phyloP scores from a whole-genome alignment of 1,140 invertebrate species.

The Plutomurus gul region DNA sequence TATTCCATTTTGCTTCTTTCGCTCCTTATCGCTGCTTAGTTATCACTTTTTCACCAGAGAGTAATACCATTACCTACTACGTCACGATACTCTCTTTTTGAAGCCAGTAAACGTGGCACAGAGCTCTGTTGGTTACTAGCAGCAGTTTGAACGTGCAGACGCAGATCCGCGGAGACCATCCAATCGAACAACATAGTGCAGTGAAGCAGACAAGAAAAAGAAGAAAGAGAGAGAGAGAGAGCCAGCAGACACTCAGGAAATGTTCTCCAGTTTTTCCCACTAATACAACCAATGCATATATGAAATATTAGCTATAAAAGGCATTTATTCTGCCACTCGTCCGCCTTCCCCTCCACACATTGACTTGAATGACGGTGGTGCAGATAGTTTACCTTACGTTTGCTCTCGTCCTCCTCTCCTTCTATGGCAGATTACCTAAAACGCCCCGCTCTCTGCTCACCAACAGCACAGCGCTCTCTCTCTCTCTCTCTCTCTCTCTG shows the following conservation, averaged over 20 bases:
- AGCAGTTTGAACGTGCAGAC: too few relatives aligned
- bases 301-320: conserved; percentile 19
- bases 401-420: too few relatives aligned
- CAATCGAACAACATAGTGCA: too few relatives aligned
- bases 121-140: too few relatives aligned
- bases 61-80: not conserved
- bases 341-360: not conserved
- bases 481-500: not conserved
- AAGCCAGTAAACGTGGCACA: too few relatives aligned
- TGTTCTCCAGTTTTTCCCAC: not conserved
- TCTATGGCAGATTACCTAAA: too few relatives aligned
- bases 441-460: too few relatives aligned
- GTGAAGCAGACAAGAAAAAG: not conserved
- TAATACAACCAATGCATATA: not conserved
- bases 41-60: not conserved
- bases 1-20: not conserved
- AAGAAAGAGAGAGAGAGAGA: not conserved
- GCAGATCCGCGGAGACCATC: too few relatives aligned
- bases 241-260: not conserved
- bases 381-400: not conserved
- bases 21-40: not conserved
- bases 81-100: too few relatives aligned
- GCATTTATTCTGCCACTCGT: too few relatives aligned
- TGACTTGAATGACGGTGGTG: not conserved
- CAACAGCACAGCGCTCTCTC: too few relatives aligned